These are phyloP conservation scores for Astyanax mexicanus DNA, from an alignment of 2,797 vertebrate genomes.

Conservation along the genomic window DNA sequence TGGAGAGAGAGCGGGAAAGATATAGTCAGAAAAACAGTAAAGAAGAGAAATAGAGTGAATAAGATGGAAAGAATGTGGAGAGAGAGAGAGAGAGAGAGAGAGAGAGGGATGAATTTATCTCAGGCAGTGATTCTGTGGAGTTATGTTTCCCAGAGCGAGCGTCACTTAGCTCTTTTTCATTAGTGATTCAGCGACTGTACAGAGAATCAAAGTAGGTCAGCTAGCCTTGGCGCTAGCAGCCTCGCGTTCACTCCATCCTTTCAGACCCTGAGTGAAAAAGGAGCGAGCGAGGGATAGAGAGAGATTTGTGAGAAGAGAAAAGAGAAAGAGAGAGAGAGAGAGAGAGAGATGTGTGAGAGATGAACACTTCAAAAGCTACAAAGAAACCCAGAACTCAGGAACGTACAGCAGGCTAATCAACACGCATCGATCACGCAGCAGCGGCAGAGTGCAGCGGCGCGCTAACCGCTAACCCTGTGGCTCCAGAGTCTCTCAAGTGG, in stretches of 20 bases:
- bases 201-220: not conserved
- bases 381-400: too few species aligned
- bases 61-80: not conserved
- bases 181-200: not conserved
- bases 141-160: not conserved
- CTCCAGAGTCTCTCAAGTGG: conserved; percentile 65
- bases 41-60: too few species aligned
- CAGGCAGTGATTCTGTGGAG: not conserved
- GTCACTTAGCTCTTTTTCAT: not conserved
- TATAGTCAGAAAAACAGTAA: too few species aligned
- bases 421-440: conserved; percentile 43
- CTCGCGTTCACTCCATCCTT: not conserved
- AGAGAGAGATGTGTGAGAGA: conserved; percentile 48
- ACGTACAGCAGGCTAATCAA: conserved; percentile 52
- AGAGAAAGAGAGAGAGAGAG: conserved; percentile 33
- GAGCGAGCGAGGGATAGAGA: too few species aligned
- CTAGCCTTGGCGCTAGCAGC: not conserved
- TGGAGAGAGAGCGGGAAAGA: too few species aligned
- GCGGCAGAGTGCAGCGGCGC: too few species aligned
- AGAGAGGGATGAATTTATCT: not conserved
- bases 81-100: not conserved
- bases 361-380: conserved; percentile 58
- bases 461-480: conserved; percentile 44
- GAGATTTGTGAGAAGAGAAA: conserved; percentile 1
- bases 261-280: not conserved